phyloP scores from a whole-genome alignment of 2,797 vertebrate genomes.

The Onychomys leucogaster region DNA sequence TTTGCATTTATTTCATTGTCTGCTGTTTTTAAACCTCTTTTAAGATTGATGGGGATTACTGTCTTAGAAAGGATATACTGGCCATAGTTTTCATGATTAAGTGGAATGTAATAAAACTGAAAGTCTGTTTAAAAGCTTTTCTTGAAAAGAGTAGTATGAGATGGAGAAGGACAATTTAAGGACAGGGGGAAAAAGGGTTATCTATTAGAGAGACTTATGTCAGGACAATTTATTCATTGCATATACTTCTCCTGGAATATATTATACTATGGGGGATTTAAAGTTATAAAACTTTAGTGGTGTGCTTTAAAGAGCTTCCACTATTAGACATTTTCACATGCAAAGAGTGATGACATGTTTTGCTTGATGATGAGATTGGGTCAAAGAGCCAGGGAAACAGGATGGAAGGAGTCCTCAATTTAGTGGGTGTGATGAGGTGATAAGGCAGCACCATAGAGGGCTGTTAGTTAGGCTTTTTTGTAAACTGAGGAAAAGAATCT shows the following conservation, averaged over 20 bases:
- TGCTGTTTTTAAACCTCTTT: not conserved
- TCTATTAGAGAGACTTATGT: not conserved
- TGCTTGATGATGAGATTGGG: not conserved
- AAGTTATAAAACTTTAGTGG: not conserved
- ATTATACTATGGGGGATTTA: not conserved
- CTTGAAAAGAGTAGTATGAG: not conserved
- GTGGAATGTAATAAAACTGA: not conserved
- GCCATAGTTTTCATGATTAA: not conserved
- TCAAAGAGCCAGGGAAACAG: not conserved
- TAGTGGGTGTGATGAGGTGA: fast-evolving
- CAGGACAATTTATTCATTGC: slow-evolving; percentile 5
- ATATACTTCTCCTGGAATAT: not conserved
- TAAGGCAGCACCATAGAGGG: no score
- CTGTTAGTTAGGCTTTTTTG: not conserved
- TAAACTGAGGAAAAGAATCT: not conserved
- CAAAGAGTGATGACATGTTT: not conserved
- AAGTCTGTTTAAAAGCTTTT: not conserved
- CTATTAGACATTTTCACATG: not conserved
- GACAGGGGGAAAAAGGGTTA: not conserved
- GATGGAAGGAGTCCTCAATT: not conserved
- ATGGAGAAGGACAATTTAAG: not conserved
- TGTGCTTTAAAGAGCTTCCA: not conserved
- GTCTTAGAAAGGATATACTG: not conserved
- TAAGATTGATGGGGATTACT: not conserved
- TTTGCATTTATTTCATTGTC: not conserved